Base-by-base conservation (phyloP, 2,797 vertebrate species). In the Sebastes hopkinsi region DNA sequence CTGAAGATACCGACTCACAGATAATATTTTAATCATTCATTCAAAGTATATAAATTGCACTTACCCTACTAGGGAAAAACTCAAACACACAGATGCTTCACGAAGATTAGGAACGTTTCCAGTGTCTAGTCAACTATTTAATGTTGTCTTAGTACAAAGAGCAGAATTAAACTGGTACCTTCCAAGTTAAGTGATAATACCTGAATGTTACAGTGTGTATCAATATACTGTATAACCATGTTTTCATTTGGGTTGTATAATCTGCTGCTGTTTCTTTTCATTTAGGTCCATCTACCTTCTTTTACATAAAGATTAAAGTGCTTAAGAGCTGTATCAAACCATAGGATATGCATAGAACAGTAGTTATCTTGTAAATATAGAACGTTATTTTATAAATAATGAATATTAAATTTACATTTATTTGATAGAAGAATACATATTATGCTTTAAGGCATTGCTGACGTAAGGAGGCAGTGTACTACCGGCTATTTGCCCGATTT, bases 371-470 rank as follows among this genome's bases (percentile, higher is more conserved):
- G 71, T 56, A 77, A 90, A 92, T 88, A 94, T 79, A 90, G 79
- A 92, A 62, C 12, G 59, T 60, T 14, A 69, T 81, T 55, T 79
- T 69, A 85, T 90, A 92, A 92, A 92, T 91, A 90, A 72, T 84
- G 54, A 74, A 81, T 87, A 87, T 83, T 90, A 85, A 88, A 92
- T 90, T 87, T 79, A 92, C 60, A 89, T 78, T 61, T 23, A 79
- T 83, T 83, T 83, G 7, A 79, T 75, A 88, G 29, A 83, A 85
- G 46, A 90, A 83, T 82, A 73, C 27, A 81, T 75, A 62, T 67
- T 20, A 60, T 79, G 46, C 22, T 79, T 90, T 95, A 96, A 95
- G 94, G 95, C 95, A 69, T 76, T 84, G 56, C 66, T 74, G 83
- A 66, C 5, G 72, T 56, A 56, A 67, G 11, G 25, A 81, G 50